Evolutionary conservation across 2,797 vertebrate genomes (phyloP).

Genomic region (Poecilia picta): DNA sequence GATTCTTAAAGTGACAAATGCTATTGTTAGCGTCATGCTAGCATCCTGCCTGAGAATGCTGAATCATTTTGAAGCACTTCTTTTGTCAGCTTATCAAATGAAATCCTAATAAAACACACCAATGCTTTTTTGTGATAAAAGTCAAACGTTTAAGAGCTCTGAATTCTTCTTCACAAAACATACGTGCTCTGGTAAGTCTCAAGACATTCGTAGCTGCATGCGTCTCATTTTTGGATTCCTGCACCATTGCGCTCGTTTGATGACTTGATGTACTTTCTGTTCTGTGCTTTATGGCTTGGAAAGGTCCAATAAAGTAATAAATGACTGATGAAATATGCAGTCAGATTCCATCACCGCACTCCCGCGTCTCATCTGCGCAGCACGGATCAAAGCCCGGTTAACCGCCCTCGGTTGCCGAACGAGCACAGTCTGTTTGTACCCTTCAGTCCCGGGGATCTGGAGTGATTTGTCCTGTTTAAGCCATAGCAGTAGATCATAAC

Average conservation of each 20-base stretch:
- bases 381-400: background rate
- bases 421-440: background rate
- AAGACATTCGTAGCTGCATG: background rate
- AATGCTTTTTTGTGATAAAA: background rate
- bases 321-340: slow-evolving; percentile 52
- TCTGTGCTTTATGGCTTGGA: slow-evolving; percentile 33
- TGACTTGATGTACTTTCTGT: slow-evolving; percentile 31
- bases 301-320: slow-evolving; percentile 47
- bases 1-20: background rate
- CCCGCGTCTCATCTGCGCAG: slow-evolving; percentile 28
- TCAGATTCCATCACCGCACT: slow-evolving; percentile 25
- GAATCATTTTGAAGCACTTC: background rate
- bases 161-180: background rate
- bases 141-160: background rate
- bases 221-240: background rate
- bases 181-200: background rate
- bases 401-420: background rate
- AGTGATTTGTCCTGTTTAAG: background rate
- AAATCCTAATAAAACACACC: background rate
- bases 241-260: background rate
- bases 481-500: background rate
- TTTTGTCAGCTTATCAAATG: background rate
- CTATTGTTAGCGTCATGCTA: background rate
- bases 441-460: background rate
- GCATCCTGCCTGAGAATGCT: background rate